These are phyloP conservation scores for Solea senegalensis DNA, from an alignment of 2,113 vertebrate genomes.

Conservation along the genomic window DNA sequence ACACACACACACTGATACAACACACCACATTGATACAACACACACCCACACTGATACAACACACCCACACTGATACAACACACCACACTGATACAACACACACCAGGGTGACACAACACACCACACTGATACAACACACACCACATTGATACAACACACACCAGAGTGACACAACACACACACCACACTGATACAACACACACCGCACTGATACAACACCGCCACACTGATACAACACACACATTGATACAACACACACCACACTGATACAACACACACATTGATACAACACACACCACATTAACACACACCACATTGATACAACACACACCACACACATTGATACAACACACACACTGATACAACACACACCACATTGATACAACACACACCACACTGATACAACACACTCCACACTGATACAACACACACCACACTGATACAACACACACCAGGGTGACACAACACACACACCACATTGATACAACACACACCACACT, in stretches of 20 bases:
- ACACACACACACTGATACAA: too few relatives aligned
- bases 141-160: not conserved
- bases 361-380: not conserved
- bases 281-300: too few relatives aligned
- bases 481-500: too few relatives aligned
- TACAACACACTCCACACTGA: not conserved
- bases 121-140: not conserved
- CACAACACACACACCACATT: too few relatives aligned
- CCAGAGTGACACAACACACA: not conserved
- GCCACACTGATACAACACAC: too few relatives aligned
- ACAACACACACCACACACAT: not conserved
- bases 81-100: not conserved
- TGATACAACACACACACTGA: not conserved
- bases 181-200: not conserved
- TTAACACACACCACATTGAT: not conserved
- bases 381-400: not conserved
- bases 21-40: too few relatives aligned
- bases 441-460: not conserved
- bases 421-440: too few relatives aligned
- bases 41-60: not conserved
- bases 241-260: too few relatives aligned
- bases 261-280: too few relatives aligned
- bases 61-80: not conserved
- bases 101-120: too few relatives aligned
- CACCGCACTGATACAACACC: too few relatives aligned